These are phyloP conservation scores for Flabesymbios commensalis DNA, from an alignment of 2,888 invertebrate genomes.

Conservation along the genomic window DNA sequence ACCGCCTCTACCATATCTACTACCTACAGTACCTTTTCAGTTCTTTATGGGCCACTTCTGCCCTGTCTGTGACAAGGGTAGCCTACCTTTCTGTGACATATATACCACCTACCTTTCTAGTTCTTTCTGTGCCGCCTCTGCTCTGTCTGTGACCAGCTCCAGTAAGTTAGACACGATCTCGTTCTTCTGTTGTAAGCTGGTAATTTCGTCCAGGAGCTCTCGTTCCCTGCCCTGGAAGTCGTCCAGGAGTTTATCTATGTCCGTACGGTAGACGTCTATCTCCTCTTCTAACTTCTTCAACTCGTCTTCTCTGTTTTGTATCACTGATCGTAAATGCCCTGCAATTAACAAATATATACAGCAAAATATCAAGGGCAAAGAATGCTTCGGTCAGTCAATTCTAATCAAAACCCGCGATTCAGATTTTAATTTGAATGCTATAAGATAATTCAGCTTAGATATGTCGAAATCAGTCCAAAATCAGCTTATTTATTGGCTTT, in stretches of 20 bases:
- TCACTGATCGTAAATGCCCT: constrained; percentile 42
- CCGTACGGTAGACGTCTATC: constrained; percentile 38
- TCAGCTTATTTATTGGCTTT: too few species aligned
- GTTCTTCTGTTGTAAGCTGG: constrained; percentile 51
- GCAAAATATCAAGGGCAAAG: too few species aligned
- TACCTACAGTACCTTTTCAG: constrained; percentile 31
- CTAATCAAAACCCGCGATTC: too few species aligned
- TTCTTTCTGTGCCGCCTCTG: constrained; percentile 53
- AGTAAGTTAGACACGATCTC: constrained; percentile 51
- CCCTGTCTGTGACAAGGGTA: constrained; percentile 49
- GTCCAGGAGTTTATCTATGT: constrained; percentile 42
- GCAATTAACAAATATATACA: too few species aligned
- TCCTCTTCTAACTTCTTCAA: constrained; percentile 69
- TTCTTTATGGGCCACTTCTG: constrained; percentile 49
- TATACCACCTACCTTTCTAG: constrained; percentile 34
- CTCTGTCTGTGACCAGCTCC: constrained; percentile 57
- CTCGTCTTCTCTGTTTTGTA: constrained; percentile 68
- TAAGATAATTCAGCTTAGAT: not conserved
- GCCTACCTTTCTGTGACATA: not conserved
- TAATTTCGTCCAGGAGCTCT: constrained; percentile 49
- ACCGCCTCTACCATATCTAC: not conserved
- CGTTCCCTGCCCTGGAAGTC: constrained; percentile 45
- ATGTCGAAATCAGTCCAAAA: too few species aligned
- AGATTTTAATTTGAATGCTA: not conserved
- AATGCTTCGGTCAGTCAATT: too few species aligned